Conservation (phyloP, 2,113 vertebrate species). For the Lipotes vexillifer region DNA sequence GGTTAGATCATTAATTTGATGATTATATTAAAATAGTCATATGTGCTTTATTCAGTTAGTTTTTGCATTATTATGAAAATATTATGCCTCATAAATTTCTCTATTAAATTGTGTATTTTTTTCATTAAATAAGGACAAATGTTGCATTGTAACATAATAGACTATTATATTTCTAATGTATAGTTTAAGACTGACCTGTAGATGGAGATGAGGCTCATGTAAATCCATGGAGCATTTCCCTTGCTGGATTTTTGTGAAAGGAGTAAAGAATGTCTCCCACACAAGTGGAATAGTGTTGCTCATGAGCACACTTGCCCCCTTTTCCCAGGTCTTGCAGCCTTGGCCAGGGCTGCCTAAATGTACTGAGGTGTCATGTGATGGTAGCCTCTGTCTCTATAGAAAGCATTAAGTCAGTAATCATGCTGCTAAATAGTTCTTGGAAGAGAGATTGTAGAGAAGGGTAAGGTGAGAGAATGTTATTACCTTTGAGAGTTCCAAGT, state of each 20-base stretch:
- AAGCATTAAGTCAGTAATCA: neutral
- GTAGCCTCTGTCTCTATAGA: neutral
- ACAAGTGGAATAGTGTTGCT: neutral
- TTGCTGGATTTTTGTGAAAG: neutral
- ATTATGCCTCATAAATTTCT: neutral
- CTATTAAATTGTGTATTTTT: neutral
- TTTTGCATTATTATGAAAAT: slow-evolving; percentile 8
- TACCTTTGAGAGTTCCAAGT: neutral
- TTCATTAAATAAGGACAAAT: neutral
- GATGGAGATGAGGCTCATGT: neutral
- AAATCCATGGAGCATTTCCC: neutral
- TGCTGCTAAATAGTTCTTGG: neutral
- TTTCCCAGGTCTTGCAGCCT: neutral
- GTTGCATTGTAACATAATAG: neutral
- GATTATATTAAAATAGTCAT: slow-evolving; percentile 28
- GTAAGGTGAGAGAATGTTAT: neutral
- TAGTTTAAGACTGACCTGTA: neutral
- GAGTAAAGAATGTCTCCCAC: neutral
- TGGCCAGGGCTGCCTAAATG: neutral
- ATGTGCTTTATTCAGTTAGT: neutral
- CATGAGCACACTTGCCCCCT: neutral
- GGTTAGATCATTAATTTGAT: slow-evolving; percentile 5
- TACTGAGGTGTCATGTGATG: neutral
- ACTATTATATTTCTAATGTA: neutral
- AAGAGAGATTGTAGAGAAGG: neutral